Conservation (phyloP, 2,113 vertebrate species). For the Apodemus speciosus region DNA sequence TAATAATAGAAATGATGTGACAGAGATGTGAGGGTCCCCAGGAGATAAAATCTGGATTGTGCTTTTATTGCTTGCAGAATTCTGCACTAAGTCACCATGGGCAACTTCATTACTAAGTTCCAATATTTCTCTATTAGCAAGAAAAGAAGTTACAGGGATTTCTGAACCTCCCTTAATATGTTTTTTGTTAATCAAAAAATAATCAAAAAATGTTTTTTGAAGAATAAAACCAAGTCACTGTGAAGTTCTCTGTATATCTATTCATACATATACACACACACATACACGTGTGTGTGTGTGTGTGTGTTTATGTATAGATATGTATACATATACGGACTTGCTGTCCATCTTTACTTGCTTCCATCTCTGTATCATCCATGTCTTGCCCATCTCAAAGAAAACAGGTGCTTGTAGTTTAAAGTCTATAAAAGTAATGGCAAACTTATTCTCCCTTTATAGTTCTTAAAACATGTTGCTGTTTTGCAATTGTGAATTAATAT, state of each 20-base stretch:
- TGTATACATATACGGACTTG: not conserved
- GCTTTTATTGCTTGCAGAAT: slow-evolving; percentile 16
- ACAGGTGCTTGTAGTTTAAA: not conserved
- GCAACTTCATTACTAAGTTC: not conserved
- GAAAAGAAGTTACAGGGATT: not conserved
- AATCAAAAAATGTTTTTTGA: too few species aligned
- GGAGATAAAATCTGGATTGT: not conserved
- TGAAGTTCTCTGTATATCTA: not conserved
- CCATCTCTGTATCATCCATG: not conserved
- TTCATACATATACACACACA: too few species aligned
- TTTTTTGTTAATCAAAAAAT: slow-evolving; percentile 1
- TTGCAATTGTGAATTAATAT: not conserved
- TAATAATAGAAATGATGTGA: not conserved
- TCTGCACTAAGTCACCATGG: not conserved
- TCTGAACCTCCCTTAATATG: not conserved
- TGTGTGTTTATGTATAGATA: too few species aligned
- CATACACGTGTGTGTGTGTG: too few species aligned
- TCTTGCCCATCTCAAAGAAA: not conserved
- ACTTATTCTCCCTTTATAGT: not conserved
- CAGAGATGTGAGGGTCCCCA: slow-evolving; percentile 2
- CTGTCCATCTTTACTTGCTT: not conserved
- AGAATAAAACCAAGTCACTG: not conserved
- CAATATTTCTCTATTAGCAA: not conserved
- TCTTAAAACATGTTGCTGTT: not conserved
- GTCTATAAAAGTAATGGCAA: not conserved